Conservation (phyloP, 2,113 vertebrate species). For the Bagarius yarrelli region DNA sequence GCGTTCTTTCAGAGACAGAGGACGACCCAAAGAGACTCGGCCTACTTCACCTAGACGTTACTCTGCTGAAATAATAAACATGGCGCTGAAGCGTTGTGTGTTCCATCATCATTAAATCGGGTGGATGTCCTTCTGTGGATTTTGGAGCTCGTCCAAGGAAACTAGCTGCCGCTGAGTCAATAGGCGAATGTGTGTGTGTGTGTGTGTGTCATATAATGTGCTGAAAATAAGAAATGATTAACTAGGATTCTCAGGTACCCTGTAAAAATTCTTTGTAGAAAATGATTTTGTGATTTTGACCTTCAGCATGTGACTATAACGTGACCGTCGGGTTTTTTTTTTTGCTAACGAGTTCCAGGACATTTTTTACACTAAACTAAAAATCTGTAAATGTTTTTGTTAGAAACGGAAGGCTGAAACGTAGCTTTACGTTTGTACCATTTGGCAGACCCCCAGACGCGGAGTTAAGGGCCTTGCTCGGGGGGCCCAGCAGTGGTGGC, state of each 20-base stretch:
- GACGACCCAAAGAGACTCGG: not conserved
- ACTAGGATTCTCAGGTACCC: not conserved
- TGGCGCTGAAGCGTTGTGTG: not conserved
- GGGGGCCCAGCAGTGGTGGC: no score
- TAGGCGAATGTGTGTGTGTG: not conserved
- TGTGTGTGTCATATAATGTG: not conserved
- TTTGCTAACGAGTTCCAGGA: not conserved
- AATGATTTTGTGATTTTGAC: not conserved
- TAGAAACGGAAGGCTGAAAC: not conserved
- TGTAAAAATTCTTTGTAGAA: not conserved
- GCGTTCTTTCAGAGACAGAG: conserved; percentile 2
- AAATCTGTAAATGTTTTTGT: not conserved
- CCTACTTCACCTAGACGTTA: not conserved
- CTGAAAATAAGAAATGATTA: not conserved
- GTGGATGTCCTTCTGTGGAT: conserved; percentile 17
- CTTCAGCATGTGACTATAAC: not conserved
- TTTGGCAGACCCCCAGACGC: no score
- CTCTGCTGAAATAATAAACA: not conserved
- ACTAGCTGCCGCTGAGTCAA: conserved; percentile 1
- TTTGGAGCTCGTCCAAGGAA: conserved; percentile 15
- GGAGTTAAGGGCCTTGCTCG: no score
- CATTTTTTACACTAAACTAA: not conserved
- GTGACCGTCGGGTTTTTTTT: not conserved
- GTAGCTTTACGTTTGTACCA: no score
- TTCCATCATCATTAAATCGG: not conserved